Percentiles rank a stretch among this genome's conserved stretches.
Conservation (phyloP, 2,797 vertebrate species). For the Catharus ustulatus region DNA sequence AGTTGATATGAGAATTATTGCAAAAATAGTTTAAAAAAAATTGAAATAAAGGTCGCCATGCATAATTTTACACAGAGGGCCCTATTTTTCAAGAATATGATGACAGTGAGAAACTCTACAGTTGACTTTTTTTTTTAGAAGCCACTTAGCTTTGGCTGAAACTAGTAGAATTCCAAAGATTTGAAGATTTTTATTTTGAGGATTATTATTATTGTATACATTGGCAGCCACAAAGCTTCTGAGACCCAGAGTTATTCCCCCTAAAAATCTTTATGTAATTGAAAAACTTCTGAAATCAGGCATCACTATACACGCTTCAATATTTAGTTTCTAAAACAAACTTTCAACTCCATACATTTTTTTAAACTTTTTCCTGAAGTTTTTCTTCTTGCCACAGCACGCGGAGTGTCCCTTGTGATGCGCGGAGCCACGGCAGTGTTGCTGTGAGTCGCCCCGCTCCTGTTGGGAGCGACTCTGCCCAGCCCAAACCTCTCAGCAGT, state of each 20-base stretch:
- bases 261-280: neutral
- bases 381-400: conserved; percentile 87
- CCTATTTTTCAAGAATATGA: neutral
- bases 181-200: neutral
- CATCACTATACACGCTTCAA: neutral
- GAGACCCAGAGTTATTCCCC: neutral
- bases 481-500: conserved; percentile 86
- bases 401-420: conserved; percentile 89
- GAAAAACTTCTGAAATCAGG: neutral
- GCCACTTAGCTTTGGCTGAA: neutral
- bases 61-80: neutral
- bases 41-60: neutral
- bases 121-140: neutral
- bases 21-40: neutral
- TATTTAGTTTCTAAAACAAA: neutral
- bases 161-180: neutral
- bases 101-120: neutral
- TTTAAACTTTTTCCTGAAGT: conserved; percentile 75
- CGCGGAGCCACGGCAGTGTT: conserved; percentile 87
- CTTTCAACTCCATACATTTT: neutral
- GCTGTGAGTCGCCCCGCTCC: conserved; percentile 84
- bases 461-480: conserved; percentile 83
- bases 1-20: neutral
- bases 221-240: neutral
- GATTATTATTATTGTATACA: neutral